These are phyloP conservation scores for Cataglyphis hispanica DNA, from an alignment of 1,140 invertebrate species.

Conservation along the genomic window DNA sequence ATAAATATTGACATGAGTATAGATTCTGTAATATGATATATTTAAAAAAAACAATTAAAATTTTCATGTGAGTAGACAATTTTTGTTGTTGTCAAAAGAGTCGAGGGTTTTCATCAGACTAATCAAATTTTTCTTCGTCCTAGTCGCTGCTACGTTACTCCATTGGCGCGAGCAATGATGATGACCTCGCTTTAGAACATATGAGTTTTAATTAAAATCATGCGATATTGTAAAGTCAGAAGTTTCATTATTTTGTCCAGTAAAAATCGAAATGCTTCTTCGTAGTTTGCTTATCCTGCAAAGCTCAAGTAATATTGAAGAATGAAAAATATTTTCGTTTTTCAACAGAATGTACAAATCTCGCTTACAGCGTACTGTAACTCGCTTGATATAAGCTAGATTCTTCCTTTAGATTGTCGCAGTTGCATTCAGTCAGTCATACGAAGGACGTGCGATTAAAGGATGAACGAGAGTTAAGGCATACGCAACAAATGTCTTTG, in stretches of 20 bases:
- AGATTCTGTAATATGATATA: not conserved
- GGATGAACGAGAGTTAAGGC: slow-evolving; percentile 91
- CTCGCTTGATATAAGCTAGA: slow-evolving; percentile 81
- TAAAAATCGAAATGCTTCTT: slow-evolving; percentile 20
- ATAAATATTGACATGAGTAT: not conserved
- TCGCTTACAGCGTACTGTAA: not conserved
- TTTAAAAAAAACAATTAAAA: slow-evolving; percentile 25
- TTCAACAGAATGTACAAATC: not conserved
- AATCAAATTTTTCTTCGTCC: not conserved
- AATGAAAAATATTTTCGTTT: not conserved
- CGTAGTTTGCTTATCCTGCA: not conserved
- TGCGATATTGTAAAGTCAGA: not conserved
- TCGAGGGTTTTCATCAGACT: not conserved
- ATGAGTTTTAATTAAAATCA: slow-evolving; percentile 13
- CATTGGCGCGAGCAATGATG: not conserved
- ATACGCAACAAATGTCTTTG: slow-evolving; percentile 90
- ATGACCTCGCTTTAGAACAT: not conserved
- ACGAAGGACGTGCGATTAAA: slow-evolving; percentile 90
- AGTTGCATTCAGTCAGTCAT: slow-evolving; percentile 91
- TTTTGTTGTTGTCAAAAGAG: not conserved
- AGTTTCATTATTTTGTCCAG: slow-evolving; percentile 30
- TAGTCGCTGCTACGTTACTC: slow-evolving; percentile 3
- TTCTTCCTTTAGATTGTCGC: slow-evolving; percentile 88
- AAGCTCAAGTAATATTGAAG: slow-evolving; percentile 6
- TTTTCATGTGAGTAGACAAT: not conserved